Conservation (phyloP, 2,113 vertebrate genomes). For the Anser cygnoides region DNA sequence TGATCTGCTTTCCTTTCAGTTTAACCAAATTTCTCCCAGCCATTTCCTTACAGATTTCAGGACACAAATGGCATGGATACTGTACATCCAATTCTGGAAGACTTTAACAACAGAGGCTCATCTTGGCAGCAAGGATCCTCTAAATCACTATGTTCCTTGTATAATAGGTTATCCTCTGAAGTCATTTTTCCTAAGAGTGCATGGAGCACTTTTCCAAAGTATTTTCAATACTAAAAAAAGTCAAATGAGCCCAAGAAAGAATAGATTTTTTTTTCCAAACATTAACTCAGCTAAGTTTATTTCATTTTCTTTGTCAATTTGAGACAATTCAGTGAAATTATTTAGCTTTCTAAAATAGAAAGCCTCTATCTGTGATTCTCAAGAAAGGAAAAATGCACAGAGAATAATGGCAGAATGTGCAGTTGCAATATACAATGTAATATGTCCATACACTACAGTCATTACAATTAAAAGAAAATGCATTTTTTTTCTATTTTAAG, state of each 20-base stretch:
- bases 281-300: not conserved
- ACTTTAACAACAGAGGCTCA: not conserved
- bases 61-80: not conserved
- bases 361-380: not conserved
- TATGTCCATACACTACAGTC: not conserved
- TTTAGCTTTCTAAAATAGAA: not conserved
- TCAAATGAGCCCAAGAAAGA: not conserved
- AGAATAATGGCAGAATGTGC: not conserved
- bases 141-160: not conserved
- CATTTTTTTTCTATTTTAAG: constrained; percentile 59
- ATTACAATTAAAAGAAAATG: constrained; percentile 30
- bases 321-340: not conserved
- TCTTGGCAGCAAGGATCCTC: not conserved
- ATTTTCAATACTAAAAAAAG: not conserved
- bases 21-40: not conserved
- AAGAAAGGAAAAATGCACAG: not conserved
- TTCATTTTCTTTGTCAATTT: not conserved
- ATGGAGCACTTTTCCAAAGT: not conserved
- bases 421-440: not conserved
- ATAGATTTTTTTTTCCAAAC: not conserved
- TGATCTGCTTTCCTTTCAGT: not conserved
- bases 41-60: not conserved
- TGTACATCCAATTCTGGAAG: not conserved
- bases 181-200: not conserved
- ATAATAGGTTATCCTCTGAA: not conserved